A percentile compares a stretch with the other conserved stretches of the same genome.
Conservation (phyloP, 2,888 invertebrate genomes). For the Andricus quercusramuli region DNA sequence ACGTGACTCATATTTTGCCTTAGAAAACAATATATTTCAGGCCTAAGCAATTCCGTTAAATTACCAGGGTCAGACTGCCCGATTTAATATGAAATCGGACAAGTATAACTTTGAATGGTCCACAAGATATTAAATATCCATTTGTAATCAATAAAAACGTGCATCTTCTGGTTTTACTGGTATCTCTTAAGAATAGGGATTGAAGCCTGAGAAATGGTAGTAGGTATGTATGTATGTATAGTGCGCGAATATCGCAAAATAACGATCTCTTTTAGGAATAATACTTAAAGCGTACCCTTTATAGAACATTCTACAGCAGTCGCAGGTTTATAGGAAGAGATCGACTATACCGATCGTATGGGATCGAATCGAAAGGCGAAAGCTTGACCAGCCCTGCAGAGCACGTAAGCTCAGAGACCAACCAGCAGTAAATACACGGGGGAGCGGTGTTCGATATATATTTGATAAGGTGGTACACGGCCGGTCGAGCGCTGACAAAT, state of each 20-base stretch:
- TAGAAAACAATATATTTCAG: too few species aligned
- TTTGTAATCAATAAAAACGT: not conserved
- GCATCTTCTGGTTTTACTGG: not conserved
- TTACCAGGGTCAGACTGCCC: too few species aligned
- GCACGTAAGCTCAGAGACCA: conserved; percentile 62
- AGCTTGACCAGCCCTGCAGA: conserved; percentile 48
- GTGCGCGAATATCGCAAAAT: conserved; percentile 16
- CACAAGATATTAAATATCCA: not conserved
- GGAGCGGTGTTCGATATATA: conserved; percentile 76
- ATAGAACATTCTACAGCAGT: conserved; percentile 17
- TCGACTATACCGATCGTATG: conserved; percentile 36
- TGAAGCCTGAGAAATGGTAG: not conserved
- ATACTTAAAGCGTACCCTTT: conserved; percentile 24
- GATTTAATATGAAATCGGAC: too few species aligned
- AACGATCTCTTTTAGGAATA: conserved; percentile 12
- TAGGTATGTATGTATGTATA: not conserved
- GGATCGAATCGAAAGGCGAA: conserved; percentile 42
- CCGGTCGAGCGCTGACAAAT: conserved; percentile 75
- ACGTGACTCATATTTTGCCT: too few species aligned
- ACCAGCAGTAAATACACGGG: conserved; percentile 69
- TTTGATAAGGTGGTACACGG: conserved; percentile 76
- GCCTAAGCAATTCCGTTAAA: too few species aligned
- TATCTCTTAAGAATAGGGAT: not conserved
- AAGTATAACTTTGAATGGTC: too few species aligned
- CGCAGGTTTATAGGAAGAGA: conserved; percentile 29